phyloP scores from a whole-genome alignment of 2,113 vertebrate species.

The Cottus gobio region DNA sequence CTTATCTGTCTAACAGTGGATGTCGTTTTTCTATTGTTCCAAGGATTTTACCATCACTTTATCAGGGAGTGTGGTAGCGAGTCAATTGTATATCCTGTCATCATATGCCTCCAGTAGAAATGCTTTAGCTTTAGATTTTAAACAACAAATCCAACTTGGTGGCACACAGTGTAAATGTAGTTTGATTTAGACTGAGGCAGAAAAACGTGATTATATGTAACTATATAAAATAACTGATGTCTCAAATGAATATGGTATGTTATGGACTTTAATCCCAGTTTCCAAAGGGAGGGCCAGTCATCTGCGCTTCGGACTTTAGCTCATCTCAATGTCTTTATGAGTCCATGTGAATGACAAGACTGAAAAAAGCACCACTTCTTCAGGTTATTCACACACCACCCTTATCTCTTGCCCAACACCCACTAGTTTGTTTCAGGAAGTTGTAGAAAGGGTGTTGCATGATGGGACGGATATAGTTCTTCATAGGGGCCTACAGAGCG shows the following conservation, averaged over 20 bases:
- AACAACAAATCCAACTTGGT: background rate
- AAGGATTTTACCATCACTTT: background rate
- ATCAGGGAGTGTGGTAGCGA: background rate
- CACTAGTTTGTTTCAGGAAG: slow-evolving; percentile 62
- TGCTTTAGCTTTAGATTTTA: background rate
- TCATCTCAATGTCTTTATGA: slow-evolving; percentile 3
- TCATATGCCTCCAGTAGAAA: background rate
- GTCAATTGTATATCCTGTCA: background rate
- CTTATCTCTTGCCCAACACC: slow-evolving; percentile 51
- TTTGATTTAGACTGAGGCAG: background rate
- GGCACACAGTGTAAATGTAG: background rate
- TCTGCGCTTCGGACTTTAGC: background rate
- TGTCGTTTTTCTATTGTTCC: background rate
- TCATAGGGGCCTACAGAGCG: slow-evolving; percentile 37
- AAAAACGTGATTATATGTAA: background rate
- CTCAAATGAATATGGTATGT: background rate
- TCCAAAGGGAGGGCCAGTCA: background rate
- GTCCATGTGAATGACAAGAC: slow-evolving; percentile 1
- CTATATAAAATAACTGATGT: background rate
- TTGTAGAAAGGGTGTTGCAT: slow-evolving; percentile 58
- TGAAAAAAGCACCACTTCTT: slow-evolving; percentile 17
- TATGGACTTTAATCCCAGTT: background rate
- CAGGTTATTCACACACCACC: slow-evolving; percentile 1
- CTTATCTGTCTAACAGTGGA: background rate
- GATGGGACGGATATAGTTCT: slow-evolving; percentile 71